phyloP scores from a whole-genome alignment of 2,113 vertebrate genomes.

The Scortum barcoo region DNA sequence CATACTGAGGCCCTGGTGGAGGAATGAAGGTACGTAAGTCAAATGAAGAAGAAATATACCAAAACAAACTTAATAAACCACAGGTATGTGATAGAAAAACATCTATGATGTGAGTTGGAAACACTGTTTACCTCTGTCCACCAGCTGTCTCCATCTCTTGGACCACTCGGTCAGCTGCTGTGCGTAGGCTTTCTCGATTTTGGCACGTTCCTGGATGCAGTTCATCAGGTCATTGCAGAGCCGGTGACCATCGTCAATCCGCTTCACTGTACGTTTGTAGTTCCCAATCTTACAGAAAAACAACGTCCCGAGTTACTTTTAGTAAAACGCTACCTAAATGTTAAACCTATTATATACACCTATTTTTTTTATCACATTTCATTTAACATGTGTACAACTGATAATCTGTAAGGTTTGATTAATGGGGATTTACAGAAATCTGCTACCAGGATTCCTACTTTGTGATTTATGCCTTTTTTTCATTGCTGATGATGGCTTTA shows the following conservation, averaged over 20 bases:
- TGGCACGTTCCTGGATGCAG: conserved; percentile 97
- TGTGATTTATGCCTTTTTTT: background rate
- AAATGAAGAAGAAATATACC: background rate
- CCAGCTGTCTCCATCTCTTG: conserved; percentile 95
- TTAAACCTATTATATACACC: no score
- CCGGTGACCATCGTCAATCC: conserved; percentile 95
- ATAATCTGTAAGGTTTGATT: background rate
- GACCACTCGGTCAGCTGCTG: conserved; percentile 98
- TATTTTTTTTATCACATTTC: background rate
- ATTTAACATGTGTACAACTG: background rate
- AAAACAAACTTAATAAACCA: background rate
- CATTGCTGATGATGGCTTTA: background rate
- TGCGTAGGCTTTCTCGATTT: conserved; percentile 95
- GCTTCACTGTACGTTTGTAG: conserved; percentile 96
- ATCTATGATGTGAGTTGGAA: no score
- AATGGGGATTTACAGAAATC: background rate
- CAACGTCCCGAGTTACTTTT: background rate
- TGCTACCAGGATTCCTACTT: background rate
- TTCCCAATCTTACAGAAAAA: conserved; percentile 89
- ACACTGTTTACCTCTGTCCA: conserved; percentile 90
- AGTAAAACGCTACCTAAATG: background rate
- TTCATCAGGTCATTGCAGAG: conserved; percentile 97
- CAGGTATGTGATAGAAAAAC: background rate
- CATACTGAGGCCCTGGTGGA: conserved; percentile 93
- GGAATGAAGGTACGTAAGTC: background rate